Evolutionary conservation across 2,888 invertebrate genomes (phyloP), one percentile per base, ranked within the genome.

Genomic region (Hipparchia semele): DNA sequence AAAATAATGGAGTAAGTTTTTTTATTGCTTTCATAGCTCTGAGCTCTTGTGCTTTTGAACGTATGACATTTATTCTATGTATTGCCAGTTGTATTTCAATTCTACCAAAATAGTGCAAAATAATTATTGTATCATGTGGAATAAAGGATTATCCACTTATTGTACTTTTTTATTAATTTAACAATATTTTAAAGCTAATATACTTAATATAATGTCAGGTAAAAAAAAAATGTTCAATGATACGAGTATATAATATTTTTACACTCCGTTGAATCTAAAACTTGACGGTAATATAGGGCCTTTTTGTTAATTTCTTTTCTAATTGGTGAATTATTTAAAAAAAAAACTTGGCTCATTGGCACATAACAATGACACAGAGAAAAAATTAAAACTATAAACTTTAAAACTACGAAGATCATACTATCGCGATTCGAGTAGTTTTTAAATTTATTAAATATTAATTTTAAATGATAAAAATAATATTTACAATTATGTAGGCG

Each of bases 351-450:
- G 91, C 91, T 87, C 91, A 84, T 91, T 92, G 92, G 92, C 92
- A 92, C 92, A 87, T 87, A 81, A 85, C 79, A 83, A 93, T 92
- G 92, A 92, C 92, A 92, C 92, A 90, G 81, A 84, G 82, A 82
- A 83, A 84, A 82, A 73, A 73, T 56, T 81, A 83, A 80, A 84
- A 79, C 78, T 79, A 87, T 85, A 85, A 83, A 80, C 82, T 85
- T 81, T 13, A 68, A 64, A 77, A 77, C 84, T 85, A 91, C 87
- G 87, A 91, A 92, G 91, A 92, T 92, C 92, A 54, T 56, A 46
- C 90, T 89, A 90, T 86, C 82, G 84, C 71, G 69, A 76, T 75
- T 73, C 71, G 75, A 76, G 76, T 74, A 76, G 74, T 71, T 74
- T 71, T 49, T 49, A 7, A 49, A 13, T 84, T 46, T 10, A 59